These are phyloP conservation scores for Torymus tubicola DNA, from an alignment of 2,888 invertebrate genomes.

Conservation along the genomic window DNA sequence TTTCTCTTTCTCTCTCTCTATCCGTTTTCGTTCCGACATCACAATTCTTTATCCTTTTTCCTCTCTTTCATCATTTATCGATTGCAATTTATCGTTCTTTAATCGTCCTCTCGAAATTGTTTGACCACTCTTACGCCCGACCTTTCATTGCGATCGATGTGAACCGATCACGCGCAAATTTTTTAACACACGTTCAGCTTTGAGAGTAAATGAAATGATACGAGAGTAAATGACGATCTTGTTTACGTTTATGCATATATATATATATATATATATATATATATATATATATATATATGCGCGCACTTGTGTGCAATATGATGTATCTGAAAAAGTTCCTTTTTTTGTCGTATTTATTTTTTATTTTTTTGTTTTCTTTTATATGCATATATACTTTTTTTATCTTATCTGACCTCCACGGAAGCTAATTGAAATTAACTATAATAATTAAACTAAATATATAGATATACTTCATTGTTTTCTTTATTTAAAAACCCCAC, in stretches of 20 bases:
- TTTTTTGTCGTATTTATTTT: constrained; percentile 1
- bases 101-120: no score
- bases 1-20: constrained; percentile 23
- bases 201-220: constrained; percentile 43
- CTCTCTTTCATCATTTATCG: neutral
- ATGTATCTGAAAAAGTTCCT: neutral
- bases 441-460: constrained; percentile 1
- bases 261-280: neutral
- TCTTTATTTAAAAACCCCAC: neutral
- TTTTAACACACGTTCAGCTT: constrained; percentile 32
- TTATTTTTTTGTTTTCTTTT: constrained; percentile 15
- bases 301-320: neutral
- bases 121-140: no score
- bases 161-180: neutral
- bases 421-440: constrained; percentile 17
- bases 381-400: constrained; percentile 5
- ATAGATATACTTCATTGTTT: no score
- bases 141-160: no score
- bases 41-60: neutral
- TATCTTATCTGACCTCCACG: neutral
- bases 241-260: neutral
- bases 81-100: no score
- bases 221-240: constrained; percentile 39
- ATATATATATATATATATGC: neutral
- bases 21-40: neutral